These are phyloP conservation scores for Myiotriccus ornatus DNA, from an alignment of 2,797 vertebrate genomes.

Conservation along the genomic window DNA sequence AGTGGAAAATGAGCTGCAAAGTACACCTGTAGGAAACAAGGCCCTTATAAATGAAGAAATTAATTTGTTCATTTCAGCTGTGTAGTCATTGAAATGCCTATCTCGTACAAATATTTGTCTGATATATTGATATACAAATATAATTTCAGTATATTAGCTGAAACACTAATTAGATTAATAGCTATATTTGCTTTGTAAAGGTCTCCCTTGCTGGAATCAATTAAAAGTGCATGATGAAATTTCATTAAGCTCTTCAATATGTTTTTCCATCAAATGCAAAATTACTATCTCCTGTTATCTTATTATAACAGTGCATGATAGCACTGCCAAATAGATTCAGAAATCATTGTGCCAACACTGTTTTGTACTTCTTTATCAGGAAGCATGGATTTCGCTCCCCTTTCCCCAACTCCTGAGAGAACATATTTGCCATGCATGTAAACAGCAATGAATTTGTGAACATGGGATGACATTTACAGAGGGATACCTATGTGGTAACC, in stretches of 20 bases:
- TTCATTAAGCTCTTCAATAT: constrained; percentile 52
- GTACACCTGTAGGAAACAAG: constrained; percentile 27
- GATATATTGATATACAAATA: constrained; percentile 58
- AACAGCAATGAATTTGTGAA: neutral
- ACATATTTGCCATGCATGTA: neutral
- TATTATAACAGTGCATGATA: neutral
- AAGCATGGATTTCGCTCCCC: neutral
- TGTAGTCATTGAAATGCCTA: constrained; percentile 35
- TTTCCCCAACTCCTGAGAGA: neutral
- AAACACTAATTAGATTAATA: constrained; percentile 67
- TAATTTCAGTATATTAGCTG: constrained; percentile 49
- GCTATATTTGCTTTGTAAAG: constrained; percentile 70
- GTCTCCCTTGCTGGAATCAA: constrained; percentile 64
- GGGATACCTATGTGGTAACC: neutral
- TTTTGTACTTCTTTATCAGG: constrained; percentile 10
- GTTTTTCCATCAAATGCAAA: constrained; percentile 45
- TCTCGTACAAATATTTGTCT: constrained; percentile 67
- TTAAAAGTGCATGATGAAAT: constrained; percentile 59
- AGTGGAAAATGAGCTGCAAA: constrained; percentile 3
- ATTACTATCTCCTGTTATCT: constrained; percentile 27
- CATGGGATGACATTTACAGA: neutral
- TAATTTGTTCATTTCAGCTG: constrained; percentile 49
- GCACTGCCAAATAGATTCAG: neutral
- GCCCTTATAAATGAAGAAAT: constrained; percentile 49
- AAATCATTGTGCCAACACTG: neutral